Conservation (phyloP, 2,888 invertebrate species). For the Chrysotoxum bicinctum region DNA sequence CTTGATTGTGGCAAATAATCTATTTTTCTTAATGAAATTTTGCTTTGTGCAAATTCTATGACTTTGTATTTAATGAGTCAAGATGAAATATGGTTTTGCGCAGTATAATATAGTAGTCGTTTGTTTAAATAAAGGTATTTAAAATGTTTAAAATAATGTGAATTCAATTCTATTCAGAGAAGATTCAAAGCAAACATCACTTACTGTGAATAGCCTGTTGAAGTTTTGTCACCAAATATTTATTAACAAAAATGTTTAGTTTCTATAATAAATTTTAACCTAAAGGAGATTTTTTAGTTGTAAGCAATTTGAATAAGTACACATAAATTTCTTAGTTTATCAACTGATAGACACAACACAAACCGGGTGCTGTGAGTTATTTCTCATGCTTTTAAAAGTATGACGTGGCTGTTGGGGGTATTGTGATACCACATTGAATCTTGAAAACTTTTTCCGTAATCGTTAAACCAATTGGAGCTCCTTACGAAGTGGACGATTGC, state of each 20-base stretch:
- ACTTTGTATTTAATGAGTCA: not conserved
- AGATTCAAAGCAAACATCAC: not conserved
- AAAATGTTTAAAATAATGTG: not conserved
- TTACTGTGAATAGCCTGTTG: not conserved
- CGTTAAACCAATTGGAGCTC: too few species aligned
- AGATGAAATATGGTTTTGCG: conserved; percentile 7
- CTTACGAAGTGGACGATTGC: too few species aligned
- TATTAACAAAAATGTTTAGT: not conserved
- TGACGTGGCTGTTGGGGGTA: too few species aligned
- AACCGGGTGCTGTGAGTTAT: too few species aligned
- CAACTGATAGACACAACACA: too few species aligned
- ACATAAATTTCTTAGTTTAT: too few species aligned
- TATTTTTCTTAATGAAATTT: not conserved
- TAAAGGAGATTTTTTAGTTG: not conserved
- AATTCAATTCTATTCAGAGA: not conserved
- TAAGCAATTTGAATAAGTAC: too few species aligned
- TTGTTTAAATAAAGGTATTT: not conserved
- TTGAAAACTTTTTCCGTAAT: too few species aligned
- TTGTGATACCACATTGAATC: too few species aligned
- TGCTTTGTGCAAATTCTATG: not conserved
- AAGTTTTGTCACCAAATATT: not conserved
- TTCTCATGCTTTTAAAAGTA: too few species aligned
- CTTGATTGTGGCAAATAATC: conserved; percentile 5
- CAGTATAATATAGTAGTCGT: not conserved
- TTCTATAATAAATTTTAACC: not conserved